A percentile compares a stretch with the other conserved stretches of the same genome.
Conservation (phyloP, 2,797 vertebrate genomes). For the Xiphorhynchus erythropygius region DNA sequence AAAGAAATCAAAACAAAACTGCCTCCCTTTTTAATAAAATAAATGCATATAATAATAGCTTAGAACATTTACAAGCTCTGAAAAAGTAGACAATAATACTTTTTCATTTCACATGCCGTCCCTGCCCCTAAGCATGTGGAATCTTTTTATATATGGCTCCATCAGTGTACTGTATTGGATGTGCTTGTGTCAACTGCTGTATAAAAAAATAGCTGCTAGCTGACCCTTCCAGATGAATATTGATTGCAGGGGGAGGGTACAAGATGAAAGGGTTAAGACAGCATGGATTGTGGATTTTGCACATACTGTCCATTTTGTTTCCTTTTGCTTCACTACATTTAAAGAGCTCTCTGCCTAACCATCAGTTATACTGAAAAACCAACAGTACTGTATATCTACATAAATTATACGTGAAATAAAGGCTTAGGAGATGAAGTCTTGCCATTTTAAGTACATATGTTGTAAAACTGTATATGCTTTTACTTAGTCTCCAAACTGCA, state of each 20-base stretch:
- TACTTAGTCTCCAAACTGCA: neutral
- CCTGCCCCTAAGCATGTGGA: neutral
- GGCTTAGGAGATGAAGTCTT: neutral
- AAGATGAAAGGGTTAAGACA: neutral
- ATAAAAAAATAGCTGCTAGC: neutral
- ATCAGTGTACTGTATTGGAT: neutral
- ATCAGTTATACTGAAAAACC: neutral
- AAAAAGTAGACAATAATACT: neutral
- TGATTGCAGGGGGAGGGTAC: neutral
- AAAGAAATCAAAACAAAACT: conserved; percentile 9
- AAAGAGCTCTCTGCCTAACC: neutral
- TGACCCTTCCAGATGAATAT: neutral
- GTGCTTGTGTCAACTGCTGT: neutral
- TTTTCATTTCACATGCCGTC: neutral
- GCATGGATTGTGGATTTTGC: neutral
- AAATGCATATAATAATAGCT: neutral
- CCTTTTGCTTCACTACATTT: neutral
- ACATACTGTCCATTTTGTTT: neutral
- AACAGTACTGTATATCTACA: neutral
- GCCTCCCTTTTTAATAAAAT: neutral
- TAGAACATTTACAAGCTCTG: neutral
- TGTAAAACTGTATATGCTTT: conserved; percentile 23
- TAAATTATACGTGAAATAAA: conserved; percentile 28
- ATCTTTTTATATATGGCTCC: neutral
- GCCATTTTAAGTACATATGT: neutral